These are phyloP conservation scores for Amiota communis DNA, from an alignment of 2,888 invertebrate species.

Conservation along the genomic window DNA sequence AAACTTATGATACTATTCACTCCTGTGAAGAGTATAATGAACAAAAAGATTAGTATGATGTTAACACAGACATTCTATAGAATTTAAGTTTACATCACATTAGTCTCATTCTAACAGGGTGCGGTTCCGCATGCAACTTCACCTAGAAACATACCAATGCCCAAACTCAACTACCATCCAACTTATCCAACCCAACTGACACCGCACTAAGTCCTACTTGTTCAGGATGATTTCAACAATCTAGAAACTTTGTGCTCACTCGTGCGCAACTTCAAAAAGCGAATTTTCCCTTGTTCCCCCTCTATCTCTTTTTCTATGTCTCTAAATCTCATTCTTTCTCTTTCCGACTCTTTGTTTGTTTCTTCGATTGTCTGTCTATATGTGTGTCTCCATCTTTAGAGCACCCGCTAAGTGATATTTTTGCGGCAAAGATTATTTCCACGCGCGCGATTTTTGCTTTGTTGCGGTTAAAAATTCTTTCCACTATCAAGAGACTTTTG, in stretches of 20 bases:
- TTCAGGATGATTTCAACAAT: neutral
- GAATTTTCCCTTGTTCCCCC: too few relatives aligned
- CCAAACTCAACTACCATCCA: slow-evolving; percentile 45
- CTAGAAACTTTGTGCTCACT: slow-evolving; percentile 48
- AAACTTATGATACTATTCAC: too few relatives aligned
- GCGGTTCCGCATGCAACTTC: slow-evolving; percentile 1
- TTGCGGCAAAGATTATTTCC: slow-evolving; percentile 24
- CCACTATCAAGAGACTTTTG: slow-evolving; percentile 3
- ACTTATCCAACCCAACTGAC: neutral
- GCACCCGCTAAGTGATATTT: slow-evolving; percentile 16
- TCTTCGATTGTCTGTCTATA: neutral
- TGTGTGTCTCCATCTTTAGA: neutral
- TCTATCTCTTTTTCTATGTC: slow-evolving; percentile 45
- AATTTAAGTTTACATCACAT: too few relatives aligned
- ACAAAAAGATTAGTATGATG: too few relatives aligned
- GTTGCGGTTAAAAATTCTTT: slow-evolving; percentile 16
- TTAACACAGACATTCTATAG: too few relatives aligned
- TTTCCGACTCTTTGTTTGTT: too few relatives aligned
- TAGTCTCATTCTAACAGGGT: neutral
- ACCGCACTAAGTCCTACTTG: neutral
- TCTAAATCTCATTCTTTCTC: slow-evolving; percentile 42
- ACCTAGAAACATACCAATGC: neutral
- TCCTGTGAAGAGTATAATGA: too few relatives aligned
- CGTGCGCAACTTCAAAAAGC: slow-evolving; percentile 50
- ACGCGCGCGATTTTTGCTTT: slow-evolving; percentile 23